Percentiles rank a stretch among this genome's conserved stretches.
These are phyloP conservation scores for Epinotia nisella DNA, from an alignment of 2,888 invertebrate species.

Conservation along the genomic window DNA sequence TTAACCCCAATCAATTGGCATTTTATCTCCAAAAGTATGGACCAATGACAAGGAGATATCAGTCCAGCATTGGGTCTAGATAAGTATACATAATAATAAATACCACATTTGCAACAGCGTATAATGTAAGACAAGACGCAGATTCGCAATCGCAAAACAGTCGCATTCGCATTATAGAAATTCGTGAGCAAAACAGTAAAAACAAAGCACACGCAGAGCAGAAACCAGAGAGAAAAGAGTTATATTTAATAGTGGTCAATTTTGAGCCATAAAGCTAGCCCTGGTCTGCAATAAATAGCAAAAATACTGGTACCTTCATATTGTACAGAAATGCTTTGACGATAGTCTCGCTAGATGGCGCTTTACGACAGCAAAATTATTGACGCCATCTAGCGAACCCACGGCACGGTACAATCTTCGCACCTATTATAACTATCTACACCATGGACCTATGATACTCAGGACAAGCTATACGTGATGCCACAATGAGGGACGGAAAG, in stretches of 20 bases:
- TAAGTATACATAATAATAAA: too few relatives aligned
- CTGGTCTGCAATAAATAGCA: too few relatives aligned
- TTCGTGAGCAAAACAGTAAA: not conserved
- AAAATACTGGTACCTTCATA: too few relatives aligned
- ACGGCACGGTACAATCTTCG: constrained; percentile 2
- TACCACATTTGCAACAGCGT: not conserved
- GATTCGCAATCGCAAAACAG: not conserved
- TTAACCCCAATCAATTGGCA: too few relatives aligned
- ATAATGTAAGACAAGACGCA: not conserved
- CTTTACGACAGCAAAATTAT: not conserved
- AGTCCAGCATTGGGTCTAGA: too few relatives aligned
- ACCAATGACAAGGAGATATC: too few relatives aligned
- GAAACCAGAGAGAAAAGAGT: not conserved
- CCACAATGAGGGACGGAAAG: too few relatives aligned
- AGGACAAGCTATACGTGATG: too few relatives aligned
- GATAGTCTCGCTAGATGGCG: not conserved
- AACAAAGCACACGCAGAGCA: not conserved
- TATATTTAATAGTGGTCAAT: too few relatives aligned
- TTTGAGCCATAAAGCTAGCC: not conserved
- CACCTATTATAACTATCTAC: not conserved
- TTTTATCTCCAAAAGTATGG: too few relatives aligned
- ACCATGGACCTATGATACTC: too few relatives aligned
- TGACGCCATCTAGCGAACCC: not conserved
- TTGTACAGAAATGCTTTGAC: not conserved
- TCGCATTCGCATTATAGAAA: not conserved